phyloP scores from a whole-genome alignment of 2,113 vertebrate species.

The Xenus cinereus region DNA sequence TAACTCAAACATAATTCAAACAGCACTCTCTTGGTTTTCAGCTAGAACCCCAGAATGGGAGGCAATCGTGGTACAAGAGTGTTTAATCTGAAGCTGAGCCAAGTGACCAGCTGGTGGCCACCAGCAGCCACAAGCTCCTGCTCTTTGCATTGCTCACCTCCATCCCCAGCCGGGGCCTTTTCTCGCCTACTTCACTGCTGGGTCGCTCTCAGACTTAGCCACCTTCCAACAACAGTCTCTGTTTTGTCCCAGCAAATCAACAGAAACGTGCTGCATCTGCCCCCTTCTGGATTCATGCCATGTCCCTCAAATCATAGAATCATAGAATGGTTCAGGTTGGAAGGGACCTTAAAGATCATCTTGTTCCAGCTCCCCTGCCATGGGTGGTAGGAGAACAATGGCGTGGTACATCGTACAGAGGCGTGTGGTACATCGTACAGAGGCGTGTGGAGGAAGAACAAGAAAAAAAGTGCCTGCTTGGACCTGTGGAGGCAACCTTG shows the following conservation, averaged over 20 bases:
- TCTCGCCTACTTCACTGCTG: fast-evolving
- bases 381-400: neutral
- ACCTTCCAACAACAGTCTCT: neutral
- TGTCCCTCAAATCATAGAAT: neutral
- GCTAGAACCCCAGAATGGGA: neutral
- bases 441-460: neutral
- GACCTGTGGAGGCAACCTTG: neutral
- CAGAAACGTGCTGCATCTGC: neutral
- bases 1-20: neutral
- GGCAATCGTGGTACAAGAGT: neutral
- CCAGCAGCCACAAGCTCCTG: neutral
- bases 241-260: neutral
- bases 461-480: neutral
- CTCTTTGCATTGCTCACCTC: neutral
- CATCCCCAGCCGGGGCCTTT: neutral
- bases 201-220: neutral
- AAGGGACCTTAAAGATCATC: too few relatives aligned
- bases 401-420: neutral
- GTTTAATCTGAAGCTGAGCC: neutral
- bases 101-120: neutral
- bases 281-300: neutral
- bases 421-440: neutral
- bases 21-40: neutral
- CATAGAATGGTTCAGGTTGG: too few relatives aligned
- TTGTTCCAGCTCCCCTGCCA: too few relatives aligned